phyloP scores from a whole-genome alignment of 2,888 invertebrate species.

The Crossocerus cetratus region DNA sequence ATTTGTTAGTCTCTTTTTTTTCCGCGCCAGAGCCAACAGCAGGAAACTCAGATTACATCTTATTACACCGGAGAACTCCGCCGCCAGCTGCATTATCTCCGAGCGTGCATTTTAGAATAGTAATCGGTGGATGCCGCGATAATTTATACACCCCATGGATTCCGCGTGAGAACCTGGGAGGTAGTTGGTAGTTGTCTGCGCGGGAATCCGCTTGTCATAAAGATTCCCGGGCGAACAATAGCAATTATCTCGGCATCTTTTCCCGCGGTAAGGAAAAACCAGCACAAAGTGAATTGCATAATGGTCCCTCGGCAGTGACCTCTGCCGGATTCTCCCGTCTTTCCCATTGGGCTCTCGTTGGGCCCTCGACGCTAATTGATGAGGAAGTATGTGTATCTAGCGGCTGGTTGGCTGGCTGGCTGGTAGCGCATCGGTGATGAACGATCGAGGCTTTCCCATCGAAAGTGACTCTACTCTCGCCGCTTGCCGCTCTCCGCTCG shows the following conservation, averaged over 20 bases:
- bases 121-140: slow-evolving; percentile 43
- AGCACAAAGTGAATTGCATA: too few relatives aligned
- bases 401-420: too few relatives aligned
- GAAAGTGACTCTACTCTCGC: slow-evolving; percentile 23
- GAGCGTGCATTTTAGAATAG: slow-evolving; percentile 41
- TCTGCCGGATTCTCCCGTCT: background rate
- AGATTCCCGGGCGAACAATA: background rate
- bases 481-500: too few relatives aligned
- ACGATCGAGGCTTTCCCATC: background rate
- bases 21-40: slow-evolving; percentile 13
- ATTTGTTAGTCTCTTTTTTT: slow-evolving; percentile 37
- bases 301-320: background rate
- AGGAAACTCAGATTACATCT: slow-evolving; percentile 54
- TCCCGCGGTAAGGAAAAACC: too few relatives aligned
- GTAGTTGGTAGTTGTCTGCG: background rate
- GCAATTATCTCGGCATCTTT: slow-evolving; percentile 6
- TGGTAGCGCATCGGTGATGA: too few relatives aligned
- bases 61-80: slow-evolving; percentile 43
- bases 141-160: slow-evolving; percentile 19
- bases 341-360: background rate
- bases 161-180: slow-evolving; percentile 28
- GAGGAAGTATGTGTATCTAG: background rate
- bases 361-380: background rate
- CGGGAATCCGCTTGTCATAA: slow-evolving; percentile 3
- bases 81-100: slow-evolving; percentile 33